phyloP scores from a whole-genome alignment of 2,888 invertebrate genomes.

The Habrosyne pyritoides region DNA sequence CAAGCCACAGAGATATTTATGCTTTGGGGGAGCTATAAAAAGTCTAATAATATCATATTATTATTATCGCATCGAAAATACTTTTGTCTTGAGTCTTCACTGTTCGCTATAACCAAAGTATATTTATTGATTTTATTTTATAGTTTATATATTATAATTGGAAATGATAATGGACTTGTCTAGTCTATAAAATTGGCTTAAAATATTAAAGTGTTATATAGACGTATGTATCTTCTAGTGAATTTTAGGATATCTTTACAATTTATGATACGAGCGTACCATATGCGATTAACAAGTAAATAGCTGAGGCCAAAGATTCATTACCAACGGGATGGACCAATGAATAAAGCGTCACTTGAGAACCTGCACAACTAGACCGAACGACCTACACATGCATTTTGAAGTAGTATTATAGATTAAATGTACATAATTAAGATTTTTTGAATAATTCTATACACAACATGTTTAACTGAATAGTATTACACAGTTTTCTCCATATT shows the following conservation, averaged over 20 bases:
- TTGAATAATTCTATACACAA: not conserved
- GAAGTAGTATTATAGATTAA: not conserved
- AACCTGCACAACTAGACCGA: not conserved
- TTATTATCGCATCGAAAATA: constrained; percentile 10
- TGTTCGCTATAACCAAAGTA: not conserved
- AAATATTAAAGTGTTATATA: too few relatives aligned
- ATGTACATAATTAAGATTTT: too few relatives aligned
- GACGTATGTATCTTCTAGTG: constrained; percentile 10
- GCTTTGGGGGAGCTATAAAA: constrained; percentile 47
- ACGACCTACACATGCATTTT: not conserved
- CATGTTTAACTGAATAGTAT: not conserved
- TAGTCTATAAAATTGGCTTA: not conserved
- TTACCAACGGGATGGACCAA: not conserved
- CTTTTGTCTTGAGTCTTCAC: not conserved
- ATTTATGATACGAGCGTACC: not conserved
- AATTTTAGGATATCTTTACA: constrained; percentile 5
- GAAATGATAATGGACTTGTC: not conserved
- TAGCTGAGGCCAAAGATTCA: not conserved
- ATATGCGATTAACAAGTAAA: not conserved
- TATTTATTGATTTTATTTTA: not conserved
- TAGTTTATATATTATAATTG: not conserved
- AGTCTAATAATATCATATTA: constrained; percentile 40
- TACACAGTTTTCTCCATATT: not conserved
- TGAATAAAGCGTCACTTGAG: not conserved
- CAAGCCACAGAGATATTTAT: constrained; percentile 41